Base-by-base conservation (phyloP, 2,888 invertebrate genomes). In the Cephus rjabovi region DNA sequence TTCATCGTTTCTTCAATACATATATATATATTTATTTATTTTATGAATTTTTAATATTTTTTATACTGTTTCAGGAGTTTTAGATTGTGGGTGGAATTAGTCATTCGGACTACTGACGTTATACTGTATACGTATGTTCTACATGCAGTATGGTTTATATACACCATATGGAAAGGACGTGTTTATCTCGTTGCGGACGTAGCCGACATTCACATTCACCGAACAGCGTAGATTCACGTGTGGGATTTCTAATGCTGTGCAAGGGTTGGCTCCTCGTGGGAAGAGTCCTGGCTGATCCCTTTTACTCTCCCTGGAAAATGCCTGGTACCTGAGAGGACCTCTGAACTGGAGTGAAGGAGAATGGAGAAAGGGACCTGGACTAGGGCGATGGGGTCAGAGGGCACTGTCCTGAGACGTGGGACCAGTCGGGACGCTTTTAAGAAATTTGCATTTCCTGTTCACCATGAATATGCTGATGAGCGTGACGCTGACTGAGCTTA, bases 371-470 rank as follows among this genome's bases (percentile, higher is more conserved):
- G 30, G 71, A 71, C 71, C 34, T 34, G 71, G 71, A 71, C 71
- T 71, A 23, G 71, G 79, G 73, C 9, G 75, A 80, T 81, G 82
- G 86, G 87, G 85, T 88, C 88, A 87, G 82, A 85, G 87, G 82
- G 85, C 87, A 88, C 79, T 84, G 87, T 82, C 84, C 85, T 74
- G 77, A 74, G 81, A 34, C 73, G 79, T 81, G 82, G 82, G 77
- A 69, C 77, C 81, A 80, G 80, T 73, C 78, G 78, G 81, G 81
- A 81, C 83, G 79, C 78, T 81, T 79, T 77, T 77, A 81, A 83
- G 81, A 85, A 83, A 88, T 89, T 88, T 88, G 86, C 89, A 89
- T 89, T 89, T 88, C 88, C 86, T 83, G 87, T 87, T 86, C 83
- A 78, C 82, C 83, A 85, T 85, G 86, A 87, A 89, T 87, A 86